Conservation (phyloP, 2,113 vertebrate species). For the Tauraco erythrolophus region DNA sequence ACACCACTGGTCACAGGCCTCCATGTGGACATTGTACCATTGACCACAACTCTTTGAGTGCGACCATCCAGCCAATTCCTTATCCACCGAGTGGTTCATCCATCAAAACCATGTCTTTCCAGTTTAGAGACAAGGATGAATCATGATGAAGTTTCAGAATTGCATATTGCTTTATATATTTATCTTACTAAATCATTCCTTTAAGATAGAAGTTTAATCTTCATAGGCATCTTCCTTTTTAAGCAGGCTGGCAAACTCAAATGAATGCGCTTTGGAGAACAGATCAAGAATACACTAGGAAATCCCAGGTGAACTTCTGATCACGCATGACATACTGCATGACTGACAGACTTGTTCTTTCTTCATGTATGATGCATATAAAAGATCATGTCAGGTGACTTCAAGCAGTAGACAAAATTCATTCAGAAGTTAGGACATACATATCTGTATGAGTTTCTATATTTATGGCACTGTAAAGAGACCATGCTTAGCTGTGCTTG, state of each 20-base stretch:
- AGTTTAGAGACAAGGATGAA: too few species aligned
- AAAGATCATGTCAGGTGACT: not conserved
- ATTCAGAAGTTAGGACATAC: not conserved
- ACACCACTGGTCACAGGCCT: too few species aligned
- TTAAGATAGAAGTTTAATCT: not conserved
- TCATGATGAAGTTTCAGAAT: not conserved
- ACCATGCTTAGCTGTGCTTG: not conserved
- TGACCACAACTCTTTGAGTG: too few species aligned
- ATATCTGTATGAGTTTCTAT: not conserved
- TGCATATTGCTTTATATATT: not conserved
- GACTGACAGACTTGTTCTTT: not conserved
- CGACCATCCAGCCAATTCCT: too few species aligned
- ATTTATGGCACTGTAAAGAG: not conserved
- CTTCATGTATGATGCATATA: constrained; percentile 23
- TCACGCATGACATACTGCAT: not conserved
- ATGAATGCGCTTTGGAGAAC: not conserved
- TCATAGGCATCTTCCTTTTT: not conserved
- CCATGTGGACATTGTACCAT: too few species aligned
- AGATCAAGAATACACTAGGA: not conserved
- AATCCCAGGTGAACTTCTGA: not conserved
- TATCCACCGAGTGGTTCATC: too few species aligned
- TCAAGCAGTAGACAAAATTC: not conserved
- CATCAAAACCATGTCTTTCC: too few species aligned
- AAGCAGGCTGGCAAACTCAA: not conserved
- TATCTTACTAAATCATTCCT: not conserved